Base-by-base conservation (phyloP, 2,888 invertebrate species). In the Malthinus seriepunctatus region DNA sequence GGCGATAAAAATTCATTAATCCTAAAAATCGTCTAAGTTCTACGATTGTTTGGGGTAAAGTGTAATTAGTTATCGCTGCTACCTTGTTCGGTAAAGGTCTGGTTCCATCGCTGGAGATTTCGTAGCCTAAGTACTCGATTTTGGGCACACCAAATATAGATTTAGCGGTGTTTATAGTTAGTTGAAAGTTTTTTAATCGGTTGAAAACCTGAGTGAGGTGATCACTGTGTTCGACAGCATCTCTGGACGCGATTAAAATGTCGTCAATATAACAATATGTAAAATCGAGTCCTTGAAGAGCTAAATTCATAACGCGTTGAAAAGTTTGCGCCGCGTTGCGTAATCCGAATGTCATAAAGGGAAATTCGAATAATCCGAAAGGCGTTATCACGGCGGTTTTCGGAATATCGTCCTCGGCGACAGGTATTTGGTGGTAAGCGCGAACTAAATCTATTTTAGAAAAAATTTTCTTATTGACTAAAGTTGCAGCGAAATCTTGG, bases 1-100 rank as follows among this genome's bases (percentile, higher is more conserved):
- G 52, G 2, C 77, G 56, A 38, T 75, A 76, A 64, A 74, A 76
- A 59, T 75, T 77, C 0, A 75, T 8, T 69, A 75, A 73, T 0
- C 74, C 75, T 0, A 77, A 38, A 60, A 74, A 77, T 4, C 66
- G 53, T 7, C 71, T 58, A 0, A 78, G 57, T 10, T 11, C 11
- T 7, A 10, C 11, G 4, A 35, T 35, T 6, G 35, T 35, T 35
- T 35, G 35, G 4, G n/a, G 8, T 35, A 10, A 11, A 4, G 35
- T 35, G 10, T 5, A 35, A 9, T 33, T 33, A 9, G 33, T 33
- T 33, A n/a, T 33, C 8, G 33, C 1, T n/a, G 33, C 8, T 33
- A 33, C 33, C 35, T 3, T 35, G 1, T 35, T 35, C 35, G 8
- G 35, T 3, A 35, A 9, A 8, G 34, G 39, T 44, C 10, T 32